phyloP scores from a whole-genome alignment of 2,888 invertebrate genomes.

The Argyra leucocephala region DNA sequence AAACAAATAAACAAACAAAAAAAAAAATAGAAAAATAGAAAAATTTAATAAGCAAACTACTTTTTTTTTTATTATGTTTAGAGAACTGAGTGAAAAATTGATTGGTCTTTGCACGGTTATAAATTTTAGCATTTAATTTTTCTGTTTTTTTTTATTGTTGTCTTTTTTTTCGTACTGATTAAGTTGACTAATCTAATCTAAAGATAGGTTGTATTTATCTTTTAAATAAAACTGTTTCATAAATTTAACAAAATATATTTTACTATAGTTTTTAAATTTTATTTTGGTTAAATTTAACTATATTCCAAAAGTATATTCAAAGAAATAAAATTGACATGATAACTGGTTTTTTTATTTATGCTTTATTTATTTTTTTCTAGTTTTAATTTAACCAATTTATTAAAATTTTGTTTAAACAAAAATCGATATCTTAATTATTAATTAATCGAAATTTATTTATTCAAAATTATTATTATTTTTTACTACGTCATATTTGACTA shows the following conservation, averaged over 20 bases:
- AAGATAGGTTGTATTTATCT: neutral
- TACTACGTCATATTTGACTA: too few relatives aligned
- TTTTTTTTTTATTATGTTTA: neutral
- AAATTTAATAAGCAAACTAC: neutral
- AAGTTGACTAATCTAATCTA: neutral
- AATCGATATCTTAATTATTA: too few relatives aligned
- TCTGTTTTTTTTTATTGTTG: neutral
- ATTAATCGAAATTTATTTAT: too few relatives aligned
- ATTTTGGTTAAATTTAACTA: too few relatives aligned
- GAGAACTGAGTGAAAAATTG: neutral
- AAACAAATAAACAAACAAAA: neutral
- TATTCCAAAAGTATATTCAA: too few relatives aligned
- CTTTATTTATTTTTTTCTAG: too few relatives aligned
- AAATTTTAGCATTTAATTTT: neutral
- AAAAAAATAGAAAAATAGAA: neutral
- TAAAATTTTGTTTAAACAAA: too few relatives aligned
- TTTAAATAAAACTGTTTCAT: neutral
- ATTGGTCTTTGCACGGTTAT: neutral
- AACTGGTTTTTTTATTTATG: too few relatives aligned
- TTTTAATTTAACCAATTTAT: too few relatives aligned
- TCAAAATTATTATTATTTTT: too few relatives aligned
- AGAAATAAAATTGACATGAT: too few relatives aligned
- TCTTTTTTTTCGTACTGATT: neutral
- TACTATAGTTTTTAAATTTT: neutral
- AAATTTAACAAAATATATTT: neutral